Evolutionary conservation across 2,113 vertebrate genomes (phyloP), one percentile per base, ranked within the genome.

Genomic region (Mus spicilegus): DNA sequence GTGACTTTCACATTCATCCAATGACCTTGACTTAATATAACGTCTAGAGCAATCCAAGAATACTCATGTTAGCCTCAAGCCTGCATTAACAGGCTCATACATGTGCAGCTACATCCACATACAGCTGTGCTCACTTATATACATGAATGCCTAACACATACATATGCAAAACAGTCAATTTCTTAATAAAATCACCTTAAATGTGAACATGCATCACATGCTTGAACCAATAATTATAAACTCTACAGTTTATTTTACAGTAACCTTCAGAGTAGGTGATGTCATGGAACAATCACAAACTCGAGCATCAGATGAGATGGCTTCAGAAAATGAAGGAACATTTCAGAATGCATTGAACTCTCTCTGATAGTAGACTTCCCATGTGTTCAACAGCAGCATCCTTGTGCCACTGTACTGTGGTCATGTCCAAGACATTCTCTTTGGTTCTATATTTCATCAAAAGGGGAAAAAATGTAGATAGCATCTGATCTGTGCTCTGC

Each of bases 341-440:
- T 14, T 36, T 92, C 26, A 92, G 36, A 46, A 1, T 65, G 1
- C 4, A 7, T 5, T 10, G 16, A 19, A 72, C 7, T 90, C 5
- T 61, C 0, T 9, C 10, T 65, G 11, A 51, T 7, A 8, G 28
- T 33, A 85, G 63, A 20, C 33, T 65, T 73, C 13, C 19, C 22
- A 8, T 16, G 14, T 22, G 11, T 5, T 39, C 0, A 84, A 42
- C 13, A 7, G 22, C n/a, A 69, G 9, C 8, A 77, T 17, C 30
- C 17, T 1, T 65, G 16, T 88, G 42, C 36, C 2, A 36, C 36
- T 51, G 14, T 49, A 46, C 4, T 17, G 28, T 3, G 46, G 13
- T n/a, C 1, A 17, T 4, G 0, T 4, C 28, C 20, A 69, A 82
- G 0, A 65, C 20, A 75, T 3, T 3, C 63, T 5, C 4, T 1